phyloP scores from a whole-genome alignment of 2,113 vertebrate genomes.

The Eolophus roseicapilla region DNA sequence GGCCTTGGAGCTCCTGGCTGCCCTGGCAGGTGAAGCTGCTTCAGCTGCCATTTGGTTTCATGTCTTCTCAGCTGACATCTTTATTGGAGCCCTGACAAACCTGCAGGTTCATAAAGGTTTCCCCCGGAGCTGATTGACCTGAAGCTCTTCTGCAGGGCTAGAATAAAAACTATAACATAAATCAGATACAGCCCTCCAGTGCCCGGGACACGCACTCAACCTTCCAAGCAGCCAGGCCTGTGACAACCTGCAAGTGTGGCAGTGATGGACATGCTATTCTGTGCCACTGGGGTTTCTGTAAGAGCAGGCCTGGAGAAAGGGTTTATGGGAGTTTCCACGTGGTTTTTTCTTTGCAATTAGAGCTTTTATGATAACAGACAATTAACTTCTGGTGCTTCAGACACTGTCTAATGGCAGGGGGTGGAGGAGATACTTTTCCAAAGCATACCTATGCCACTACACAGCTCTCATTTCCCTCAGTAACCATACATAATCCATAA shows the following conservation, averaged over 20 bases:
- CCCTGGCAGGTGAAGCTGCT: background rate
- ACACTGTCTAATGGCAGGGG: background rate
- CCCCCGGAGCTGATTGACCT: background rate
- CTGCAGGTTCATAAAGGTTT: background rate
- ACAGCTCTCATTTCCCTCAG: background rate
- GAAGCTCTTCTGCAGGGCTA: background rate
- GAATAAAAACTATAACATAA: background rate
- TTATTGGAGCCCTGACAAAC: background rate
- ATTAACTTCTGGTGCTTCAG: background rate
- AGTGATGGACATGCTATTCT: background rate
- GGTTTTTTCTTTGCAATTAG: background rate
- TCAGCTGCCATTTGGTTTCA: background rate
- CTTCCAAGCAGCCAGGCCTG: background rate
- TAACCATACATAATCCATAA: rapidly evolving
- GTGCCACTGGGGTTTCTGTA: background rate
- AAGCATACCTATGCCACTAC: background rate
- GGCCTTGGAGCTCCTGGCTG: background rate
- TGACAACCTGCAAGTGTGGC: background rate
- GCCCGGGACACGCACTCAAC: background rate
- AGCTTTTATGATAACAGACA: background rate
- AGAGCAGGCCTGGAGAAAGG: background rate
- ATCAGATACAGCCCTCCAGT: background rate
- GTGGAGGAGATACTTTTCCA: background rate
- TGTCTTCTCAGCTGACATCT: background rate
- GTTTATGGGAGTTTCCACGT: background rate